Conservation (phyloP, 2,888 invertebrate species). For the Cephus pulcher region DNA sequence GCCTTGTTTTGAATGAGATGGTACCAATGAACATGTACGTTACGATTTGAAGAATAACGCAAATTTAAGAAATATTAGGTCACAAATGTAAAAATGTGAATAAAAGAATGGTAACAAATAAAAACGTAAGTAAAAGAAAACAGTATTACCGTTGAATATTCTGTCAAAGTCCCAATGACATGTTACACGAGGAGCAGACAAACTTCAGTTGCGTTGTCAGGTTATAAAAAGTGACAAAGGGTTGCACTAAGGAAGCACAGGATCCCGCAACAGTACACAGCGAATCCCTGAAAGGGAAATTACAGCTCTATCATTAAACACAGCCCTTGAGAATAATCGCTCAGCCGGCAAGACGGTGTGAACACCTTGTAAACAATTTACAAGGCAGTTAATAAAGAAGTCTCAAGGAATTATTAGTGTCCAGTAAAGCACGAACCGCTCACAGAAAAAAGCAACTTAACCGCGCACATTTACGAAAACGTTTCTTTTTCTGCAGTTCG, state of each 20-base stretch:
- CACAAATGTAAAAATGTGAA: not conserved
- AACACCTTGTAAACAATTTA: slow-evolving; percentile 38
- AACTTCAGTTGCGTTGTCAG: slow-evolving; percentile 38
- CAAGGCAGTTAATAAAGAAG: slow-evolving; percentile 2
- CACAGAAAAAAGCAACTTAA: not conserved
- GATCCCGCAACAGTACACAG: slow-evolving; percentile 24
- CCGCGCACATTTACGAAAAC: not conserved
- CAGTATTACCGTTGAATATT: slow-evolving; percentile 31
- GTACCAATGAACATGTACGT: not conserved
- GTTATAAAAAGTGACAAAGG: slow-evolving; percentile 44
- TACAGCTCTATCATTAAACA: slow-evolving; percentile 21
- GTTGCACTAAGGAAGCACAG: slow-evolving; percentile 29
- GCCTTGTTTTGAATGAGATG: not conserved
- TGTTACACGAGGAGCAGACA: slow-evolving; percentile 32
- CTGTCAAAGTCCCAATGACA: slow-evolving; percentile 46
- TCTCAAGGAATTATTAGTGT: not conserved
- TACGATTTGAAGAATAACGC: not conserved
- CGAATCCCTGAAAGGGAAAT: slow-evolving; percentile 32
- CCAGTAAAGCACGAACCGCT: not conserved
- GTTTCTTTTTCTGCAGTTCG: not conserved
- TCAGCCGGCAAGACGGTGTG: slow-evolving; percentile 17
- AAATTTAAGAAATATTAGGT: not conserved
- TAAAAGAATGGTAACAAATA: not conserved
- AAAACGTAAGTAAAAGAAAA: not conserved
- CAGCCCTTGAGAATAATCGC: slow-evolving; percentile 17